phyloP scores from a whole-genome alignment of 1,140 invertebrate genomes.

The Scaptodrosophila lebanonensis region DNA sequence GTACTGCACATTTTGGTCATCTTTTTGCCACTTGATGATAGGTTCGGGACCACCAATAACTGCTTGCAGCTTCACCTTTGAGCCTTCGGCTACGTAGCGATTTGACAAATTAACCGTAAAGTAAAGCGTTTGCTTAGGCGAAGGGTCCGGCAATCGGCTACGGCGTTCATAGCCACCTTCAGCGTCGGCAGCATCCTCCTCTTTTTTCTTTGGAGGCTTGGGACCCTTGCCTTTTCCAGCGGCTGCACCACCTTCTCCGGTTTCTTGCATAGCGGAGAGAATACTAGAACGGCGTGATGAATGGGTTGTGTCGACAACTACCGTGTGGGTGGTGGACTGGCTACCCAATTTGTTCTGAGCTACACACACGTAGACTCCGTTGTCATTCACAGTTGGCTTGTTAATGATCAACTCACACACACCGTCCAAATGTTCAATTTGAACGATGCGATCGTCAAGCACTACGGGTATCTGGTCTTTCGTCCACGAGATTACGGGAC shows the following conservation, averaged over 20 bases:
- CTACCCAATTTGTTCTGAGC: constrained; percentile 81
- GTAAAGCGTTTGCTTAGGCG: constrained; percentile 71
- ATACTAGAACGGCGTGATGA: constrained; percentile 63
- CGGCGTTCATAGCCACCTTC: constrained; percentile 68
- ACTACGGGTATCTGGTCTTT: constrained; percentile 83
- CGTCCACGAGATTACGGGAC: constrained; percentile 87
- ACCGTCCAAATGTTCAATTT: constrained; percentile 84
- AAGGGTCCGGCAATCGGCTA: constrained; percentile 64
- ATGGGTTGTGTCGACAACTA: constrained; percentile 64
- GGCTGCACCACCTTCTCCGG: constrained; percentile 40
- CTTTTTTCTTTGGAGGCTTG: constrained; percentile 57
- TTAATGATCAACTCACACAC: constrained; percentile 85
- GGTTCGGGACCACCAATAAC: constrained; percentile 68
- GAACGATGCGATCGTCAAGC: constrained; percentile 81
- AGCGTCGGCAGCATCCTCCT: constrained; percentile 47
- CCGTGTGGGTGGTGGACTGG: constrained; percentile 68
- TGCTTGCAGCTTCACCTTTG: constrained; percentile 73
- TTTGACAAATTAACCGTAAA: constrained; percentile 71
- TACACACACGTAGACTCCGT: constrained; percentile 83
- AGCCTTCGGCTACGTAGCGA: constrained; percentile 71
- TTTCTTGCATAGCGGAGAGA: constrained; percentile 44
- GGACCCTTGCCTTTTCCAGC: constrained; percentile 23
- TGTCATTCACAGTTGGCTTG: constrained; percentile 82
- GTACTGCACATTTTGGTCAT: constrained; percentile 65
- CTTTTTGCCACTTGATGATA: constrained; percentile 68